Evolutionary conservation across 2,888 invertebrate genomes (phyloP).

Genomic region (Ditylenchus weischeri): DNA sequence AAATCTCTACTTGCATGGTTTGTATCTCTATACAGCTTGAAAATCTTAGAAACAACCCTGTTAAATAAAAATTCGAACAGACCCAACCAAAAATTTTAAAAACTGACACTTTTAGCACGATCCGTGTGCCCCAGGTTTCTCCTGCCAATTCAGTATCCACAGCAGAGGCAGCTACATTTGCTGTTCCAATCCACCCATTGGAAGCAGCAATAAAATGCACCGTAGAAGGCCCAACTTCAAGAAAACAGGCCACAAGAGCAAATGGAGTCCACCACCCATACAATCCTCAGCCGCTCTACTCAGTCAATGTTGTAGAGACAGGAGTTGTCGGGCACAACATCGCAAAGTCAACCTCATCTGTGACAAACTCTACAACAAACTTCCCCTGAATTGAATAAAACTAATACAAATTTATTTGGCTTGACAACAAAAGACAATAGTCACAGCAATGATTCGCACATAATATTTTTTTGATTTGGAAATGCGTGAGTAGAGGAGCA

Average conservation of each 20-base stretch:
- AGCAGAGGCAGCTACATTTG: conserved; percentile 17
- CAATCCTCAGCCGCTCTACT: not conserved
- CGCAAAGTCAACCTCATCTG: not conserved
- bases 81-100: not conserved
- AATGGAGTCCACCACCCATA: not conserved
- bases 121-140: conserved; percentile 21
- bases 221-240: not conserved
- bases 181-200: conserved; percentile 13
- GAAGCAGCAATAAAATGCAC: not conserved
- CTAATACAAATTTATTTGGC: no score
- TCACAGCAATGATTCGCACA: no score
- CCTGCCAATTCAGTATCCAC: conserved; percentile 23
- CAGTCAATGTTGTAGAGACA: not conserved
- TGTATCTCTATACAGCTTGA: not conserved
- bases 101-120: conserved; percentile 9
- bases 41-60: no score
- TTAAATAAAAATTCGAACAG: no score
- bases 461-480: no score
- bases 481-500: no score
- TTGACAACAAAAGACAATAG: no score
- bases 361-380: not conserved
- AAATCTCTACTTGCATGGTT: conserved; percentile 25
- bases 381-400: no score
- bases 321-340: not conserved
- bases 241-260: not conserved